Evolutionary conservation across 2,888 invertebrate species (phyloP), one percentile per base, ranked within the genome.

Genomic region (Tenthredo mesomela): DNA sequence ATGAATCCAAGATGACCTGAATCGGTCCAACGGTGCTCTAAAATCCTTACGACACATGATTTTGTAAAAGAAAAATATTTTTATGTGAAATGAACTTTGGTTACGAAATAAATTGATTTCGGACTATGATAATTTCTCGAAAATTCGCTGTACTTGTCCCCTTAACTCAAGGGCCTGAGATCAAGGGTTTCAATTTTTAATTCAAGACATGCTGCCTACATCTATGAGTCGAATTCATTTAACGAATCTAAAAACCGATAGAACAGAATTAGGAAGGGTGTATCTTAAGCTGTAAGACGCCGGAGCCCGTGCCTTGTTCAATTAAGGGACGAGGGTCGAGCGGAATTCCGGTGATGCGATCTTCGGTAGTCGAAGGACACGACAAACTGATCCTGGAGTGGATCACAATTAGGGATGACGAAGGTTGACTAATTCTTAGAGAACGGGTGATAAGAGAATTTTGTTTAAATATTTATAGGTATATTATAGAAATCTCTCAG

Each of bases 351-450:
- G 33, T 29, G 67, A 67, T 67, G 33, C 29, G 67, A 67, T 67
- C 29, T 67, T 33, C 67, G 6, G 33, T 33, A 33, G 15, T 6
- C 67, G 7, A 67, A 67, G 67, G 12, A 73, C 43, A 43, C 43
- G 73, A 73, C 73, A 43, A 21, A 71, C 71, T 71, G 71, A 40
- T 40, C 71, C 71, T 29, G 15, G 29, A 67, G 67, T 33, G 67
- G 43, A 43, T 73, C 43, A 43, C 73, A 73, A 73, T 73, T 73
- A 73, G 73, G 73, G n/a, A 29, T 73, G 73, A 73, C 73, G 73
- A 73, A 73, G 73, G 73, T 73, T 73, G n/a, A 40, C 40, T 43
- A 73, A 21, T 29, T n/a, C 43, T n/a, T 12, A 33, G 33, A 33
- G 29, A 15, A 67, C 25, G 1, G 25, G 18, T 33, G 33, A 67